phyloP scores from a whole-genome alignment of 2,888 invertebrate species.

The Oligia strigilis region DNA sequence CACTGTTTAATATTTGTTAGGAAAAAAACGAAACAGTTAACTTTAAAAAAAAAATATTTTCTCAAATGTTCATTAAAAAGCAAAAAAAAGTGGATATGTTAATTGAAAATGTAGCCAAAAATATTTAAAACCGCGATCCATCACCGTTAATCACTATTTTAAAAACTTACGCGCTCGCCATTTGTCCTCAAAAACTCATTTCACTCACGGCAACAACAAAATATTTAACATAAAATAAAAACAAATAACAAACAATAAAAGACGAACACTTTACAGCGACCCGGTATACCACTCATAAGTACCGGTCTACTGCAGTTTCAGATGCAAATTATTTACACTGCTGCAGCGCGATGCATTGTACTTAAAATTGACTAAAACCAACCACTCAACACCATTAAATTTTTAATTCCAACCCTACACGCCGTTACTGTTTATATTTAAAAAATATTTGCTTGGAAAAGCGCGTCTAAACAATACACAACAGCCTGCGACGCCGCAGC shows the following conservation, averaged over 20 bases:
- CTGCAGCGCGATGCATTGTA: slow-evolving; percentile 84
- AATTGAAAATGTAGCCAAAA: not conserved
- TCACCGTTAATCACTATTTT: slow-evolving; percentile 28
- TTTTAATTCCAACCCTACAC: slow-evolving; percentile 42
- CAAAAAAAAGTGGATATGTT: not conserved
- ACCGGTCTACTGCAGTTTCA: slow-evolving; percentile 82
- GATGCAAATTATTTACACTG: slow-evolving; percentile 89
- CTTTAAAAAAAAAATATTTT: no score
- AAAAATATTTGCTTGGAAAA: slow-evolving; percentile 81
- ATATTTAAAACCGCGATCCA: slow-evolving; percentile 19
- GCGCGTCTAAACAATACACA: slow-evolving; percentile 89
- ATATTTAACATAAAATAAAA: slow-evolving; percentile 73
- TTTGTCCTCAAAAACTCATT: slow-evolving; percentile 70
- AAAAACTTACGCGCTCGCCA: slow-evolving; percentile 70
- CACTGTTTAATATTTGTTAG: not conserved
- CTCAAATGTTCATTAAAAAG: not conserved
- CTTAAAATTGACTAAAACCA: slow-evolving; percentile 67
- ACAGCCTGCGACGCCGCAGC: slow-evolving; percentile 88
- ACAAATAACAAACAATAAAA: slow-evolving; percentile 77
- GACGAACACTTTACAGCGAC: slow-evolving; percentile 87
- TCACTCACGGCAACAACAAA: slow-evolving; percentile 77
- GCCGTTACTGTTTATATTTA: slow-evolving; percentile 72
- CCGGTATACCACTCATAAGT: slow-evolving; percentile 86
- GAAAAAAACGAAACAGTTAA: not conserved
- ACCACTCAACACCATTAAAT: slow-evolving; percentile 57